Evolutionary conservation across 2,797 vertebrate species (phyloP), one percentile per base, ranked within the genome.

Genomic region (Cephalopachus bancanus): DNA sequence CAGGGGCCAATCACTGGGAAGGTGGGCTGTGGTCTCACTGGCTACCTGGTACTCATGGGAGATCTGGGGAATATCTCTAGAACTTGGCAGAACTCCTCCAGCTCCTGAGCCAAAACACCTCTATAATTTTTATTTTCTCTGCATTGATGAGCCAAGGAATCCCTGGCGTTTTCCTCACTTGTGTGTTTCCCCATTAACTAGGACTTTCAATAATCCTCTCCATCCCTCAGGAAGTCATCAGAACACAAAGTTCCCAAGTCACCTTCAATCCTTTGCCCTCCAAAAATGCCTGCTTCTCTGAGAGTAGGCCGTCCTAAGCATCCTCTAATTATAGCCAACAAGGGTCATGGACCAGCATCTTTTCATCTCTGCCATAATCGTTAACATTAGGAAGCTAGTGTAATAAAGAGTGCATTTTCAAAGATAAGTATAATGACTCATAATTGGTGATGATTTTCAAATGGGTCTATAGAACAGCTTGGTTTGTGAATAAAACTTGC

Each of bases 91-190:
- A 22, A 14, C 33, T 81, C 33, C 49, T 75, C 33, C 53, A 51
- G 53, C 59, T 93, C 59, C 78, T 22, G 69, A 95, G 89, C 92
- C 93, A 96, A 91, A 89, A 67, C 49, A n/a, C n/a, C 86, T 94
- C 60, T 83, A 53, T 83, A 51, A 76, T 55, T 83, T 92, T 93
- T 60, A 57, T 24, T 86, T 87, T 71, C 15, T 62, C 37, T 55
- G 7, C 22, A 44, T 83, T 94, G 69, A 81, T 96, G 71, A 95
- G 79, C 75, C 86, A 67, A 81, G 33, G 53, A 75, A 94, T 81
- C 51, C 6, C 62, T 95, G 87, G 85, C 65, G 71, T 85, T 60
- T 79, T 84, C n/a, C 65, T 81, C 8, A 59, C n/a, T 55, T 79
- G 28, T 74, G 9, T 84, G 79, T 55, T 91, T 26, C 17, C 49